Conservation (phyloP, 2,113 vertebrate species). For the Pollachius pollachius region DNA sequence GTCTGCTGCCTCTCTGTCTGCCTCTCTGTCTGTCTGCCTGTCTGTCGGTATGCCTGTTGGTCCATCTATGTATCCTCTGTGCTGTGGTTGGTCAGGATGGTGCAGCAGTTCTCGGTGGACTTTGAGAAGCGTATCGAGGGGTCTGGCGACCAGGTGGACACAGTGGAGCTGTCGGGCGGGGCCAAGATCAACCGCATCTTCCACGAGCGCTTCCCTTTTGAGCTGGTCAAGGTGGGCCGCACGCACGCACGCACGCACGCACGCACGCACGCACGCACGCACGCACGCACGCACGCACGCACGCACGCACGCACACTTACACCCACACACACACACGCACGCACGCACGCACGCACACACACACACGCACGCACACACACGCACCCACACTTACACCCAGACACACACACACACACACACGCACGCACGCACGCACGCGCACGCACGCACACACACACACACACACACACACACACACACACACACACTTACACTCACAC, state of each 20-base stretch:
- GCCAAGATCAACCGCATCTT: conserved; percentile 95
- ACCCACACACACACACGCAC: too few species aligned
- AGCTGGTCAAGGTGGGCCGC: conserved; percentile 88
- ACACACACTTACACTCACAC: neutral
- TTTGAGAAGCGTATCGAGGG: conserved; percentile 96
- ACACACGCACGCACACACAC: too few species aligned
- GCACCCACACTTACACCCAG: neutral
- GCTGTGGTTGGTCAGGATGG: conserved; percentile 77
- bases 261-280: too few species aligned
- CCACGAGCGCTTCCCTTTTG: conserved; percentile 93
- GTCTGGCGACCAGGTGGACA: conserved; percentile 95
- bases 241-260: neutral
- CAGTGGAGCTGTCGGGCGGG: conserved; percentile 89
- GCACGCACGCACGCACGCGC: neutral
- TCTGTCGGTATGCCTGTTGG: too few species aligned
- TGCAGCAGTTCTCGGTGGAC: conserved; percentile 94
- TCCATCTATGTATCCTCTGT: neutral
- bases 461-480: neutral
- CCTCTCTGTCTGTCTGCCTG: neutral
- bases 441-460: neutral
- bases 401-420: neutral
- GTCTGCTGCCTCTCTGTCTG: neutral
- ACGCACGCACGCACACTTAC: neutral
- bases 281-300: neutral
- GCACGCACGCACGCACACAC: too few species aligned